phyloP scores from a whole-genome alignment of 2,888 invertebrate genomes.

The Eupithecia subumbrata region DNA sequence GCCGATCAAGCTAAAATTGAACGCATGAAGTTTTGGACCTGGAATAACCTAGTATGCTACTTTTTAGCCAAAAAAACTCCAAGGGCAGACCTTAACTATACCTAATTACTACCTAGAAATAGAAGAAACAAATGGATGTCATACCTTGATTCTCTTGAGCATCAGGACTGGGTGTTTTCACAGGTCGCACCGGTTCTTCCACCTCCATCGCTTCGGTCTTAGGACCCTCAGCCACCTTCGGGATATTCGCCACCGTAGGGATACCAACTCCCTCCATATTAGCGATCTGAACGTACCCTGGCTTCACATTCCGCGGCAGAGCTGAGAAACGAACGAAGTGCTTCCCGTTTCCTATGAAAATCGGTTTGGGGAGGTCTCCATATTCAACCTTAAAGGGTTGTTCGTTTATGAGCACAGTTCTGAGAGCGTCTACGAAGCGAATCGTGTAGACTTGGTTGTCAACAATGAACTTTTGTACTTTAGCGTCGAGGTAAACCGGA shows the following conservation, averaged over 20 bases:
- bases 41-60: not conserved
- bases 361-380: constrained; percentile 92
- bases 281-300: constrained; percentile 87
- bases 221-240: constrained; percentile 46
- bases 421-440: constrained; percentile 91
- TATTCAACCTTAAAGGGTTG: constrained; percentile 91
- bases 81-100: not conserved
- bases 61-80: not conserved
- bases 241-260: constrained; percentile 46
- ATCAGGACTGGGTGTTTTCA: constrained; percentile 72
- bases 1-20: not conserved
- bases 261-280: constrained; percentile 87
- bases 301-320: constrained; percentile 88
- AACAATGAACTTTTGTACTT: constrained; percentile 90
- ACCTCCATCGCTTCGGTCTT: constrained; percentile 59
- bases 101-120: not conserved
- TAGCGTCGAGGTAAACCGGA: constrained; percentile 92
- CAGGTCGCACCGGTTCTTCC: constrained; percentile 55
- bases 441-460: constrained; percentile 89
- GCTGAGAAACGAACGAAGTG: constrained; percentile 92
- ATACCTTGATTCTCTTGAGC: constrained; percentile 69
- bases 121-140: constrained; percentile 18
- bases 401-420: constrained; percentile 91
- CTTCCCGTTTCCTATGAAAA: constrained; percentile 88
- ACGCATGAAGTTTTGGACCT: not conserved